A percentile compares a stretch with the other conserved stretches of the same genome.
These are phyloP conservation scores for Ganaspis sp. DNA, from an alignment of 1,140 invertebrate genomes.

Conservation along the genomic window DNA sequence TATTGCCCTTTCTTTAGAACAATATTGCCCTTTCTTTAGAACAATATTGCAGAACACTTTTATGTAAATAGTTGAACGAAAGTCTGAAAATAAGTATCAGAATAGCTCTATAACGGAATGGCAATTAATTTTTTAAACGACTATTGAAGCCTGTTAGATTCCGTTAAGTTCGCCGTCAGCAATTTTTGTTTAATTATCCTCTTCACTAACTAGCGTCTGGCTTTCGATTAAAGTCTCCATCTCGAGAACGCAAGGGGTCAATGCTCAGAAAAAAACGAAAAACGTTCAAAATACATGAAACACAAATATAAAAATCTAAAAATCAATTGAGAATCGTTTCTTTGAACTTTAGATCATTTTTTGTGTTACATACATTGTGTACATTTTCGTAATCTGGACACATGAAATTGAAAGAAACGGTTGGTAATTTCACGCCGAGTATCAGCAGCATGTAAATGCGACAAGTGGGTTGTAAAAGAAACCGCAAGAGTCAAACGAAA, in stretches of 20 bases:
- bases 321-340: too few relatives aligned
- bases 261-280: background rate
- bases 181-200: conserved; percentile 14
- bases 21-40: too few relatives aligned
- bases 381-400: too few relatives aligned
- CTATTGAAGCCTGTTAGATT: background rate
- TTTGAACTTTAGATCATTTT: too few relatives aligned
- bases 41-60: too few relatives aligned
- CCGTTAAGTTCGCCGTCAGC: conserved; percentile 21
- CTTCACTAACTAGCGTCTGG: background rate
- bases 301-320: too few relatives aligned
- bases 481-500: background rate
- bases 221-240: background rate
- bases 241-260: background rate
- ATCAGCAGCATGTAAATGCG: background rate
- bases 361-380: too few relatives aligned
- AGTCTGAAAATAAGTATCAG: background rate
- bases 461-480: background rate
- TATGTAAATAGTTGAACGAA: too few relatives aligned
- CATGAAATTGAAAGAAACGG: too few relatives aligned
- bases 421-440: background rate
- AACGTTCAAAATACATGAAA: background rate
- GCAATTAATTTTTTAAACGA: background rate
- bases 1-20: too few relatives aligned
- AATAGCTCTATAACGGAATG: background rate